Percentiles rank a stretch among this genome's conserved stretches.
These are phyloP conservation scores for Simalia tracyae DNA, from an alignment of 2,797 vertebrate genomes.

Conservation along the genomic window DNA sequence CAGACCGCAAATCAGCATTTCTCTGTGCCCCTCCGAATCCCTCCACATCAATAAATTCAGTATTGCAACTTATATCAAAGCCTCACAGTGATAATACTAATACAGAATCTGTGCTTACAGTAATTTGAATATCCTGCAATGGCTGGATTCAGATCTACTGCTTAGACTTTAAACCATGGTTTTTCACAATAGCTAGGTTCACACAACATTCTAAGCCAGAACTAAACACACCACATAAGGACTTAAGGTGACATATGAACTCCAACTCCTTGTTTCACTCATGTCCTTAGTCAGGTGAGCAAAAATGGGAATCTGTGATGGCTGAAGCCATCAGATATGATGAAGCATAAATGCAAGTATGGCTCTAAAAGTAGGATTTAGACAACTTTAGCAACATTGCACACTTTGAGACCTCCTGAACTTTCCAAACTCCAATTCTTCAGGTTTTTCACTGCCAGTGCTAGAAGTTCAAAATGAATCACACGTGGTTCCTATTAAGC, in stretches of 20 bases:
- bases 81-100: not conserved
- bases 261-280: not conserved
- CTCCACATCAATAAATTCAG: not conserved
- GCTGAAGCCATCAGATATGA: not conserved
- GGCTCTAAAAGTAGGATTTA: not conserved
- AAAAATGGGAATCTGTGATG: not conserved
- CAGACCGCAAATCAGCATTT: not conserved
- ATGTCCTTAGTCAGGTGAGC: not conserved
- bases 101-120: not conserved
- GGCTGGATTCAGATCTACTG: not conserved
- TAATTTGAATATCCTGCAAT: not conserved
- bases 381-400: not conserved
- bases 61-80: not conserved
- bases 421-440: constrained; percentile 7
- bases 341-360: not conserved
- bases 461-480: not conserved
- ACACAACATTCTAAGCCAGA: not conserved
- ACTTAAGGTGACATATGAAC: not conserved
- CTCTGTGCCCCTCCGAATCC: not conserved
- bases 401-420: not conserved
- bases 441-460: constrained; percentile 1
- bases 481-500: not conserved
- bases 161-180: not conserved
- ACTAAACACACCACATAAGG: not conserved
- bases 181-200: not conserved